Base-by-base conservation (phyloP, 2,113 vertebrate genomes). In the Sceloporus undulatus region DNA sequence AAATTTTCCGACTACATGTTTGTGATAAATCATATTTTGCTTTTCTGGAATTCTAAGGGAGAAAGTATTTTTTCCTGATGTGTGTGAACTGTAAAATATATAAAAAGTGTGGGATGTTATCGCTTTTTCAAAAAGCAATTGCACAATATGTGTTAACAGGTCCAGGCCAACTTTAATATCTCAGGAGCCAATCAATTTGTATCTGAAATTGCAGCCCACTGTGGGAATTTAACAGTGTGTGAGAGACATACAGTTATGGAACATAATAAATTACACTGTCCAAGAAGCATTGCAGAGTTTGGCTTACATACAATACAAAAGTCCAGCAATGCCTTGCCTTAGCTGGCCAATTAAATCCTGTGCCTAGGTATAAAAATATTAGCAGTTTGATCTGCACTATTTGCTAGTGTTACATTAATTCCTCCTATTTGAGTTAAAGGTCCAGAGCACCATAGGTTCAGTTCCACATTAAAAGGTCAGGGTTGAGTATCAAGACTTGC, bases 211-310 rank as follows among this genome's bases (percentile, higher is more conserved):
- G 18, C 10, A 91, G 38, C 48, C 14, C 10, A 23, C 9, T 87
- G 6, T 87, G 42, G 56, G 29, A 90, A 78, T 76, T 92, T 89
- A 29, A 88, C 88, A 87, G 83, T 75, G 54, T 68, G 34, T 0
- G 0, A 0, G 77, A 86, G 85, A 62, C n/a, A 87, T 87, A 71
- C 68, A 92, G 77, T 89, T 84, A 75, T 87, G 86, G 29, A 92
- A 89, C 83, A 87, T 7, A 52, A 68, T 79, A 76, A 88, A 89
- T 89, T 71, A 79, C 19, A 0, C 1, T 83, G 91, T 90, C 80
- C 23, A 27, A 77, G 78, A 90, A 79, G 71, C 84, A 76, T 68
- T 83, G n/a, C 70, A 70, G 59, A 88, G 48, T 89, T 88, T 93
- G 19, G 87, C 75, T 88, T 88, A 40, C 86, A 52, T 85, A 27